Evolutionary conservation across 2,113 vertebrate species (phyloP), one percentile per base, ranked within the genome.

Genomic region (Catharus bicknelli): DNA sequence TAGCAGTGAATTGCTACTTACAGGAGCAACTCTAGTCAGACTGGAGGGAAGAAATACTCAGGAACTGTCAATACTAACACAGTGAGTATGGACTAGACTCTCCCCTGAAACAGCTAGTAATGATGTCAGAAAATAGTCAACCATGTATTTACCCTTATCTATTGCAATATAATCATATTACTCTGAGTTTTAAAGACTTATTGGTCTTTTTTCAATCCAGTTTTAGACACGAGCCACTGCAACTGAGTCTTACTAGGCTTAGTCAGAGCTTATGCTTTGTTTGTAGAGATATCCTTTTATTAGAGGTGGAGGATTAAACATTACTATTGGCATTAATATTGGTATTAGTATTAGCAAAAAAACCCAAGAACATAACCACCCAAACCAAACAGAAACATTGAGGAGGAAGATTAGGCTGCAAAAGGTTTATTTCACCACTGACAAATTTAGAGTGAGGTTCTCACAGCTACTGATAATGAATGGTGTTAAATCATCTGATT

Each of bases 281-380:
- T 94, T 94, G 81, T n/a, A 90, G 70, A 83, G 29, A 20, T 10
- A 77, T 81, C 7, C 20, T 57, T 92, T 96, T 77, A 54, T 85
- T 90, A 88, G 48, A 87, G 29, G 21, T 72, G 25, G 50, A 86
- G 53, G 40, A 83, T 86, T 89, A 95, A 70, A 36, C 2, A 38
- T 30, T 29, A 69, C 10, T 21, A 16, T 27, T 30, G 19, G 12
- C 21, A 36, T 27, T 36, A 50, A 14, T 36, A 58, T 59, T 36
- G 7, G 25, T 36, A 27, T 27, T 36, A 27, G 8, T 48, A 47
- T 34, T 34, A 34, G 43, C 11, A 66, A 87, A 43, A 59, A n/a
- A 3, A 0, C 7, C 11, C 4, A 17, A 14, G 64, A 42, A 19
- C 0, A 0, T n/a, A n/a, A 61, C 11, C 10, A 53, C 7, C 0